Percentiles rank a stretch among this genome's conserved stretches.
Conservation (phyloP, 1,140 invertebrate genomes). For the Drosophila santomea region DNA sequence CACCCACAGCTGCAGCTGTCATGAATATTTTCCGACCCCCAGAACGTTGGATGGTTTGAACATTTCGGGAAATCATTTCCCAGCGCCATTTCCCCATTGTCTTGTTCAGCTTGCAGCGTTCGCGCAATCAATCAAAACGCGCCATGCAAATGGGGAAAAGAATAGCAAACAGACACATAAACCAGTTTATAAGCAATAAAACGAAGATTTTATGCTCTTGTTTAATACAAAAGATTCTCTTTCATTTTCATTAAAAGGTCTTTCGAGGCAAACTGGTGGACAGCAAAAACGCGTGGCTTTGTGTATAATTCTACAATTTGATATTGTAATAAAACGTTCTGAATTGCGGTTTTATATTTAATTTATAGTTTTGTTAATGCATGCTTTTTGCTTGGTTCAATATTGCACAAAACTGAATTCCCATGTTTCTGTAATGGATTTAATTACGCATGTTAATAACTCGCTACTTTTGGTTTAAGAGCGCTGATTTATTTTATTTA, state of each 20-base stretch:
- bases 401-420: neutral
- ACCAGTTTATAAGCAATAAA: slow-evolving; percentile 4
- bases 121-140: slow-evolving; percentile 77
- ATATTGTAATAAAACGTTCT: no score
- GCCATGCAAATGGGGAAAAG: slow-evolving; percentile 34
- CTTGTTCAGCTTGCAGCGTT: slow-evolving; percentile 50
- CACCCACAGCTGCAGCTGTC: slow-evolving; percentile 52
- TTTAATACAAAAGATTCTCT: neutral
- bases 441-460: slow-evolving; percentile 9
- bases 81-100: slow-evolving; percentile 54
- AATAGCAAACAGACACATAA: slow-evolving; percentile 15
- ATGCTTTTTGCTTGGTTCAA: neutral
- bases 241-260: neutral
- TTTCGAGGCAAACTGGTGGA: no score
- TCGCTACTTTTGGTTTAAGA: neutral
- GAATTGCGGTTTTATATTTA: neutral
- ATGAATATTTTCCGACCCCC: slow-evolving; percentile 32
- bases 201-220: slow-evolving; percentile 14
- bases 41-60: slow-evolving; percentile 15
- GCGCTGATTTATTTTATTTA: slow-evolving; percentile 5
- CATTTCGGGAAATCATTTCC: slow-evolving; percentile 55
- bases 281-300: no score
- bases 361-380: neutral
- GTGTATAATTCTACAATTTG: no score
- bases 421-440: neutral